A percentile compares a stretch with the other conserved stretches of the same genome.
Conservation (phyloP, 1,140 invertebrate species). For the Caenorhabditis tropicalis region DNA sequence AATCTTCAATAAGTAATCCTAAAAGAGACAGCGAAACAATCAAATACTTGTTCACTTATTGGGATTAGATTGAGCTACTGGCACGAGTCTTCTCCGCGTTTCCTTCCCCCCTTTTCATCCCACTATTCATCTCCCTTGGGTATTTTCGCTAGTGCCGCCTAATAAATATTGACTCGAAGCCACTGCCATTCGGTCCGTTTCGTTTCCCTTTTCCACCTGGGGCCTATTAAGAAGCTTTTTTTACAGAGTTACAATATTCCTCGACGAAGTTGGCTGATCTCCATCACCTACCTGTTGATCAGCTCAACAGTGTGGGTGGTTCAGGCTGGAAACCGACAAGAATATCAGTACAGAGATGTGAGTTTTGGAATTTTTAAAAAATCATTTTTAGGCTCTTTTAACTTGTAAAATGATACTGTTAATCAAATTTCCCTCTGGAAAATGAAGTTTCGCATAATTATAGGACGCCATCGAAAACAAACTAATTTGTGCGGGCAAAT, state of each 20-base stretch:
- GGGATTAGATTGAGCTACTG: slow-evolving; percentile 32
- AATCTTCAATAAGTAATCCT: no score
- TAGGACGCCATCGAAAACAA: slow-evolving; percentile 75
- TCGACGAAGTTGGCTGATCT: slow-evolving; percentile 40
- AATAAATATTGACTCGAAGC: slow-evolving; percentile 38
- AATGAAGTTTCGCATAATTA: slow-evolving; percentile 73
- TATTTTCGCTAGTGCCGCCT: slow-evolving; percentile 23
- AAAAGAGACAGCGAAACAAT: not conserved
- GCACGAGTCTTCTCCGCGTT: not conserved
- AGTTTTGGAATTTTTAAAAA: not conserved
- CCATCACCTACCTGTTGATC: slow-evolving; percentile 42
- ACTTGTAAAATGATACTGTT: not conserved
- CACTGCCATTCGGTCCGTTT: not conserved
- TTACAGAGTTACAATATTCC: slow-evolving; percentile 39
- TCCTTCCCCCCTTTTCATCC: not conserved
- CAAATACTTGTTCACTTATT: slow-evolving; percentile 23
- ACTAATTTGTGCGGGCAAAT: slow-evolving; percentile 64
- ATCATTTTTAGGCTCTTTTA: not conserved
- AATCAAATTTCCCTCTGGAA: not conserved
- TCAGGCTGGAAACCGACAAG: slow-evolving; percentile 34
- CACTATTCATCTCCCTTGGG: slow-evolving; percentile 42
- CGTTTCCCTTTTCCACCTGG: not conserved
- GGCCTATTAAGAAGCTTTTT: not conserved
- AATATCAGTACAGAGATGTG: slow-evolving; percentile 31
- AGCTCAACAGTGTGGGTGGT: slow-evolving; percentile 27